Evolutionary conservation across 1,140 invertebrate species (phyloP).

Genomic region (Zeugodacus cucurbitae): DNA sequence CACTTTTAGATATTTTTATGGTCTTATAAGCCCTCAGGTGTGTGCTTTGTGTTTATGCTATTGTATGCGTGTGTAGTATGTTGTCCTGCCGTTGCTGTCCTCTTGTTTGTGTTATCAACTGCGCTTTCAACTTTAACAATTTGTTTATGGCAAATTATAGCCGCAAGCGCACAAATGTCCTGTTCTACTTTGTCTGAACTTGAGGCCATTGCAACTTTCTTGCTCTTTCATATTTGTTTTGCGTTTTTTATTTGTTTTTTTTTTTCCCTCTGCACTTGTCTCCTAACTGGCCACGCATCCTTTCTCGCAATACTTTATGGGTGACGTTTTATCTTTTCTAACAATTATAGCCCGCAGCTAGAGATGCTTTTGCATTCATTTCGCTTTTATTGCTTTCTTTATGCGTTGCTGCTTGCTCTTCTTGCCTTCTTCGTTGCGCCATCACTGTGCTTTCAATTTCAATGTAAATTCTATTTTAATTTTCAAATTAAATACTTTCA

Average conservation of each 20-base stretch:
- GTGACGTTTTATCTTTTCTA: background rate
- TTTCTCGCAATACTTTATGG: background rate
- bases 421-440: background rate
- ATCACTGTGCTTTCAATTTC: background rate
- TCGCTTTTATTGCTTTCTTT: background rate
- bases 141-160: constrained; percentile 36
- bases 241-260: too few relatives aligned
- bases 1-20: background rate
- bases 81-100: background rate
- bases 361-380: background rate
- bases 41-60: background rate
- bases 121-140: constrained; percentile 5
- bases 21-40: background rate
- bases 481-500: constrained; percentile 34
- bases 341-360: background rate
- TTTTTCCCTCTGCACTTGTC: background rate
- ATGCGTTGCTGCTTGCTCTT: background rate
- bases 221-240: background rate
- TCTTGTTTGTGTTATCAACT: background rate
- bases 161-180: background rate
- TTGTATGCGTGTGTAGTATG: background rate
- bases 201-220: background rate
- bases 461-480: constrained; percentile 34
- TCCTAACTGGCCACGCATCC: background rate
- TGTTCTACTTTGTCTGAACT: constrained; percentile 19